These are phyloP conservation scores for Zosterops pallidus DNA, from an alignment of 2,113 vertebrate species.

Conservation along the genomic window DNA sequence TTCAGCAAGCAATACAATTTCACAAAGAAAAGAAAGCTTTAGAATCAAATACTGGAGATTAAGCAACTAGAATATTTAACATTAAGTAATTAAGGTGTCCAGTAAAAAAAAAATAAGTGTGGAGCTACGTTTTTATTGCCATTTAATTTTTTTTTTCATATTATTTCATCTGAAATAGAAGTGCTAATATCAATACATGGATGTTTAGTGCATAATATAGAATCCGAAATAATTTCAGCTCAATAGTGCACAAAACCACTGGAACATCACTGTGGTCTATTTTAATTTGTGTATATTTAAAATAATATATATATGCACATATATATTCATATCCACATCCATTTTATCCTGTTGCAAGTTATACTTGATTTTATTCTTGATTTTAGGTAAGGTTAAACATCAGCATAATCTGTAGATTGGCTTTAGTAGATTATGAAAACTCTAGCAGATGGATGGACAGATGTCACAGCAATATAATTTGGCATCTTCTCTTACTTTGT, in stretches of 20 bases:
- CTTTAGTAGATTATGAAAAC: constrained; percentile 58
- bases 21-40: not conserved
- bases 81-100: not conserved
- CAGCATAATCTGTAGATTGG: constrained; percentile 55
- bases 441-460: constrained; percentile 76
- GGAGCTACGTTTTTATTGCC: not conserved
- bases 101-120: not conserved
- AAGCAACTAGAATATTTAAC: not conserved
- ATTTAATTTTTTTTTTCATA: not conserved
- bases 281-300: not conserved
- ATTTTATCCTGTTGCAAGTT: constrained; percentile 31
- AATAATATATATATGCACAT: not conserved
- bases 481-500: constrained; percentile 54
- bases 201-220: not conserved
- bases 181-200: not conserved
- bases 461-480: constrained; percentile 74
- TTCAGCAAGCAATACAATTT: not conserved
- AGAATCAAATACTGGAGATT: not conserved
- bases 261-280: not conserved
- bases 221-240: not conserved
- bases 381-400: constrained; percentile 41
- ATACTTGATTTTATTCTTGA: not conserved
- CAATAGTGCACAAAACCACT: not conserved
- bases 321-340: not conserved
- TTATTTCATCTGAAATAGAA: not conserved